phyloP scores from a whole-genome alignment of 2,113 vertebrate species.

The Gracilinanus agilis region DNA sequence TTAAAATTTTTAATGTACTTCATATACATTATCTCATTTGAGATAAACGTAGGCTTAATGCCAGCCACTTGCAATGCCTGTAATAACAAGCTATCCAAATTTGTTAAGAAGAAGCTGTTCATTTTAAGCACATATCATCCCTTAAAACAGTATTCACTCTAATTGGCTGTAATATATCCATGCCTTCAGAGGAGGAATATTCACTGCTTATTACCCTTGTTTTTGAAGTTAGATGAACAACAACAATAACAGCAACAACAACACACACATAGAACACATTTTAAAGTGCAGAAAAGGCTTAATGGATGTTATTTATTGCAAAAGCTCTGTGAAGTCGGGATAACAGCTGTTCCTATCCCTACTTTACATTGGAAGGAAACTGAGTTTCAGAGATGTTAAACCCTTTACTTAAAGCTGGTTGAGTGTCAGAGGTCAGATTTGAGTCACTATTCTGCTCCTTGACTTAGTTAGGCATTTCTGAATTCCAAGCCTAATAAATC shows the following conservation, averaged over 20 bases:
- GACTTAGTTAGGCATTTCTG: not conserved
- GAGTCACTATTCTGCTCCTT: not conserved
- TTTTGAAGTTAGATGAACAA: constrained; percentile 7
- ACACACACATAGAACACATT: not conserved
- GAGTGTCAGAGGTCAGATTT: not conserved
- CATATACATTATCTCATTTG: not conserved
- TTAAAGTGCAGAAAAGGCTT: not conserved
- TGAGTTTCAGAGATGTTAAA: not conserved
- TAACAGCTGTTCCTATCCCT: not conserved
- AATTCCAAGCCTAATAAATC: not conserved
- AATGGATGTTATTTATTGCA: not conserved
- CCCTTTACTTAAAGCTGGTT: not conserved
- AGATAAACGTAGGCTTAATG: not conserved
- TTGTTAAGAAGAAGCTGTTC: not conserved
- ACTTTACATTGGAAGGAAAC: not conserved
- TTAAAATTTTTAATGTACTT: not conserved
- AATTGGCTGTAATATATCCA: not conserved
- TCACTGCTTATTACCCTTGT: not conserved
- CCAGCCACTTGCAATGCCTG: not conserved
- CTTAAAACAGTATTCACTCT: not conserved
- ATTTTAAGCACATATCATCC: not conserved
- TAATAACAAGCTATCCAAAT: not conserved
- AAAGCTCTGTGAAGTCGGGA: not conserved
- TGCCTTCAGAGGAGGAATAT: not conserved
- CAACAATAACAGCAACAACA: not conserved